Base-by-base conservation (phyloP, 2,888 invertebrate species). In the Drosophila putrida region DNA sequence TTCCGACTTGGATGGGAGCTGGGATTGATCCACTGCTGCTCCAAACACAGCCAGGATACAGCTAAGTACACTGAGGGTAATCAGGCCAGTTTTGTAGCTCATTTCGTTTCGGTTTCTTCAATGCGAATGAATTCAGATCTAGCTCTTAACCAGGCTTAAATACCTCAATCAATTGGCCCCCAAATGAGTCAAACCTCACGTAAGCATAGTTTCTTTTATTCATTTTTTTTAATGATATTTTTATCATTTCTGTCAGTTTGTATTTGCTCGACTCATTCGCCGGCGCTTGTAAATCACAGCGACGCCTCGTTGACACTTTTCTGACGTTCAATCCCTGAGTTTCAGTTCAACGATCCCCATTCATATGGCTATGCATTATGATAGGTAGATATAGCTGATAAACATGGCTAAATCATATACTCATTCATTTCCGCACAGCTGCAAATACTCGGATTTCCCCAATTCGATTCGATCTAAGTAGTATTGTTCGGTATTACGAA, bases 211-310 rank as follows among this genome's bases (percentile, higher is more conserved):
- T 73, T 59, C 9, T 41, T 35, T 35, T 35, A 49, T 49, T 31
- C 11, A 11, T 27, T 31, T 49, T 41, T 27, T 54, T 61, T 59
- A 50, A n/a, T 54, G n/a, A 46, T 6, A 2, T 53, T 60, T 41
- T 51, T 13, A 20, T 54, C 41, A 41, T 43, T 54, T 38, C 25
- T 43, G 51, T 59, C 49, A 39, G 55, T 54, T 59, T 41, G 27
- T 78, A 74, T 86, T 89, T 84, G 71, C 57, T 73, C 61, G 86
- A 75, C 60, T 83, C 82, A 84, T 89, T 82, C 73, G 72, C 75
- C 65, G 49, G 47, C 63, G 71, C 70, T 71, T 82, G 88, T 82
- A 79, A 88, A 83, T 81, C 75, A 79, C 70, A 53, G 41, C 38
- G 63, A 35, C 55, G 53, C 43, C 46, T 49, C 38, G 44, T 43